phyloP scores from a whole-genome alignment of 2,888 invertebrate genomes.

The Exephanes ischioxanthus region DNA sequence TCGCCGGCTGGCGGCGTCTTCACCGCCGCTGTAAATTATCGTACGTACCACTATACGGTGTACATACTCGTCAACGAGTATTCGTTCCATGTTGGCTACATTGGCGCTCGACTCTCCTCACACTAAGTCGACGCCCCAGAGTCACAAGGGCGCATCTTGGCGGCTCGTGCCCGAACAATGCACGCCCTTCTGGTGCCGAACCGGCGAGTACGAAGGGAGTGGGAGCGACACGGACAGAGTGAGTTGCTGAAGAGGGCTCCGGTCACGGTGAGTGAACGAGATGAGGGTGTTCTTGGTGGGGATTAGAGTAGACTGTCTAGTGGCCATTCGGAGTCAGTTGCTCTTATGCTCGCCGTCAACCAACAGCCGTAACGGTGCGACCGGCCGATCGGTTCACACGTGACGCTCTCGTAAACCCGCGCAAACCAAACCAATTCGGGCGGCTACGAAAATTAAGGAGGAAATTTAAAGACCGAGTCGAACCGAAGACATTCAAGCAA shows the following conservation, averaged over 20 bases:
- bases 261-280: constrained; percentile 77
- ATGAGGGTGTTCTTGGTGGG: constrained; percentile 82
- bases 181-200: not conserved
- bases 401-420: not conserved
- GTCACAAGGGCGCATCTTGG: not conserved
- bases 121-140: no score
- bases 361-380: constrained; percentile 73
- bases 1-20: constrained; percentile 32
- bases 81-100: not conserved
- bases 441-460: not conserved
- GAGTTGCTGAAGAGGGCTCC: constrained; percentile 73
- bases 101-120: no score
- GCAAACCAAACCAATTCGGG: not conserved
- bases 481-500: not conserved
- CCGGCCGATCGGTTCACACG: constrained; percentile 13
- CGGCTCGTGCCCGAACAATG: no score
- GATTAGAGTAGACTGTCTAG: constrained; percentile 79
- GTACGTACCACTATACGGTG: constrained; percentile 5
- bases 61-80: not conserved
- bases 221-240: constrained; percentile 26
- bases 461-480: not conserved
- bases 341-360: constrained; percentile 82
- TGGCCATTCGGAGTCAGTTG: constrained; percentile 82
- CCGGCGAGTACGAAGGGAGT: not conserved
- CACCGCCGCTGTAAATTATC: constrained; percentile 29